Percentiles rank a stretch among this genome's conserved stretches.
Conservation (phyloP, 2,888 invertebrate genomes). For the Diarsia mendica region DNA sequence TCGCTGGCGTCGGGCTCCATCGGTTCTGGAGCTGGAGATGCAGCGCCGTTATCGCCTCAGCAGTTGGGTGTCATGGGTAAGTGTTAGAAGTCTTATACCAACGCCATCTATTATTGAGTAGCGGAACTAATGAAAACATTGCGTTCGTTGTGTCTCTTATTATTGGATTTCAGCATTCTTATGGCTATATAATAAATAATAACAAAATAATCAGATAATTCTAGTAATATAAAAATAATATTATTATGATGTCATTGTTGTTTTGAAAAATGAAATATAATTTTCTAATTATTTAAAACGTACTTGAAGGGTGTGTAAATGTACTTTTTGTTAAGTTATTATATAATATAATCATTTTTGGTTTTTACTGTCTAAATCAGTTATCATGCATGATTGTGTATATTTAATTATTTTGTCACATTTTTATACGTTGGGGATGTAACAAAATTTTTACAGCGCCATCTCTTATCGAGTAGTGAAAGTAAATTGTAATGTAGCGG, state of each 20-base stretch:
- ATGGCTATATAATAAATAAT: background rate
- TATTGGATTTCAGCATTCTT: background rate
- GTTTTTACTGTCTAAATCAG: too few species aligned
- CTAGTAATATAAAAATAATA: background rate
- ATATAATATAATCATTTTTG: background rate
- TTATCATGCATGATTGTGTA: too few species aligned
- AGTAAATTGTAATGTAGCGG: slow-evolving; percentile 30
- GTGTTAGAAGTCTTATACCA: slow-evolving; percentile 75
- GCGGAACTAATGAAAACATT: slow-evolving; percentile 31
- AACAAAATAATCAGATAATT: background rate
- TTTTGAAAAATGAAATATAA: background rate
- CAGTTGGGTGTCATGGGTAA: slow-evolving; percentile 97
- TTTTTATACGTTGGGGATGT: background rate
- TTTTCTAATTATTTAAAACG: background rate
- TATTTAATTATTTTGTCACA: background rate
- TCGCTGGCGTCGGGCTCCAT: slow-evolving; percentile 93
- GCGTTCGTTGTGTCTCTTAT: background rate
- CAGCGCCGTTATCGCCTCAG: slow-evolving; percentile 94
- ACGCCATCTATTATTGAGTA: slow-evolving; percentile 81
- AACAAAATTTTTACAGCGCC: slow-evolving; percentile 69
- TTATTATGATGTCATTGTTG: background rate
- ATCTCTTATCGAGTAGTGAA: slow-evolving; percentile 76
- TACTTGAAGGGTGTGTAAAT: background rate
- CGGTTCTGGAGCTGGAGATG: slow-evolving; percentile 89
- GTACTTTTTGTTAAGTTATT: background rate